Evolutionary conservation across 2,888 invertebrate species (phyloP).

Genomic region (Margaritifera margaritifera): DNA sequence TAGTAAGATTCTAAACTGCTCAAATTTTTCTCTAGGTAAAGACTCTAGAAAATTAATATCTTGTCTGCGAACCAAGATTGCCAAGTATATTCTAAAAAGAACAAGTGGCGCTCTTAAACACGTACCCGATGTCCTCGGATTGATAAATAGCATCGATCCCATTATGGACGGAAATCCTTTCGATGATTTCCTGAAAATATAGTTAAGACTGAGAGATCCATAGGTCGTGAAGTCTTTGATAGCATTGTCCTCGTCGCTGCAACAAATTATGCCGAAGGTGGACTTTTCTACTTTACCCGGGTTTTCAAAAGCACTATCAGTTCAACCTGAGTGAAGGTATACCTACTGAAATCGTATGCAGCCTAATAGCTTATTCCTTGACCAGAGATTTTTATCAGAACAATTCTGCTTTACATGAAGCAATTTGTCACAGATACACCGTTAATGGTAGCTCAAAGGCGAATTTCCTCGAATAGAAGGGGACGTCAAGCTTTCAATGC

Average conservation of each 20-base stretch:
- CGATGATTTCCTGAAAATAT: constrained; percentile 12
- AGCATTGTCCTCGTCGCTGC: constrained; percentile 41
- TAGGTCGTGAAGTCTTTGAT: constrained; percentile 27
- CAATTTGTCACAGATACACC: constrained; percentile 33
- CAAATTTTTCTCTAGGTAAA: neutral
- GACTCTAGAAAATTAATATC: constrained; percentile 6
- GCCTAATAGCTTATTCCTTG: constrained; percentile 29
- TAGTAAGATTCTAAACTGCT: constrained; percentile 27
- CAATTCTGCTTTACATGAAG: constrained; percentile 12
- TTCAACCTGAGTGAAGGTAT: constrained; percentile 30
- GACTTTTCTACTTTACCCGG: constrained; percentile 30
- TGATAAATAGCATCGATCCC: constrained; percentile 27
- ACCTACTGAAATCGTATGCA: constrained; percentile 24
- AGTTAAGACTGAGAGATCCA: constrained; percentile 16
- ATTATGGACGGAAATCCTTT: constrained; percentile 36
- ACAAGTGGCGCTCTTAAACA: constrained; percentile 6
- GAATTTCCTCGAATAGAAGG: constrained; percentile 10
- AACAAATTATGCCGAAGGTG: constrained; percentile 43
- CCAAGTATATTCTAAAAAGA: constrained; percentile 18
- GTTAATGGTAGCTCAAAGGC: neutral
- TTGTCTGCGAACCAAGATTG: constrained; percentile 21
- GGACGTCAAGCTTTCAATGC: constrained; percentile 25
- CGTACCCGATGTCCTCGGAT: neutral
- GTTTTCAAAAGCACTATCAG: constrained; percentile 20
- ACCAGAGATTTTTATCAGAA: constrained; percentile 18